A percentile compares a stretch with the other conserved stretches of the same genome.
phyloP scores from a whole-genome alignment of 53 echinoderm and acorn worm genomes.

The Crossaster papposus region DNA sequence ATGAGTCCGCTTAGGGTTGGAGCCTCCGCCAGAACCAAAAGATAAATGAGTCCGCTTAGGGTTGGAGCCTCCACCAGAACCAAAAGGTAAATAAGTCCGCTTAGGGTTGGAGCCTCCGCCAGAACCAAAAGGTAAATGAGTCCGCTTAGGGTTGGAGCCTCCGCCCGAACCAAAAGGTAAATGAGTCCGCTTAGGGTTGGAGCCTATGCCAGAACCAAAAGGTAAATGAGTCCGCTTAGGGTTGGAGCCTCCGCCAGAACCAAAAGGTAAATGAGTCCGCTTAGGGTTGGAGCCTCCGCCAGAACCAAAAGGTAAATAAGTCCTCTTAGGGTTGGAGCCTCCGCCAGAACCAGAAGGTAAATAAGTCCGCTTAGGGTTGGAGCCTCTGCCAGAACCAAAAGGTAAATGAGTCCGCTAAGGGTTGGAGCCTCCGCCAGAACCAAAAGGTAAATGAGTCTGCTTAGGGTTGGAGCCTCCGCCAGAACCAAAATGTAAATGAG shows the following conservation, averaged over 20 bases:
- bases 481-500: slow-evolving; percentile 91
- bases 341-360: slow-evolving; percentile 99
- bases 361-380: slow-evolving; percentile 85
- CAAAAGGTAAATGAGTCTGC: slow-evolving; percentile 87
- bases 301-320: slow-evolving; percentile 95
- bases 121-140: slow-evolving; percentile 91
- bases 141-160: slow-evolving; percentile 90
- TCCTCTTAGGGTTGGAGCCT: slow-evolving; percentile 89
- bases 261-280: slow-evolving; percentile 87
- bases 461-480: slow-evolving; percentile 96
- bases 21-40: slow-evolving; percentile 99
- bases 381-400: slow-evolving; percentile 99
- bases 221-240: slow-evolving; percentile 85
- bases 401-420: slow-evolving; percentile 84
- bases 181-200: slow-evolving; percentile 80
- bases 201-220: slow-evolving; percentile 98
- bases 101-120: slow-evolving; percentile 96
- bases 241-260: slow-evolving; percentile 96
- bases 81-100: slow-evolving; percentile 91
- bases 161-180: slow-evolving; percentile 99
- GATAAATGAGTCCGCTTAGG: slow-evolving; percentile 84
- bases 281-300: slow-evolving; percentile 96
- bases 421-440: slow-evolving; percentile 96
- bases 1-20: slow-evolving; percentile 80
- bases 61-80: slow-evolving; percentile 96